Evolutionary conservation across 2,888 invertebrate genomes (phyloP).

Genomic region (Sminthurinus aureus): DNA sequence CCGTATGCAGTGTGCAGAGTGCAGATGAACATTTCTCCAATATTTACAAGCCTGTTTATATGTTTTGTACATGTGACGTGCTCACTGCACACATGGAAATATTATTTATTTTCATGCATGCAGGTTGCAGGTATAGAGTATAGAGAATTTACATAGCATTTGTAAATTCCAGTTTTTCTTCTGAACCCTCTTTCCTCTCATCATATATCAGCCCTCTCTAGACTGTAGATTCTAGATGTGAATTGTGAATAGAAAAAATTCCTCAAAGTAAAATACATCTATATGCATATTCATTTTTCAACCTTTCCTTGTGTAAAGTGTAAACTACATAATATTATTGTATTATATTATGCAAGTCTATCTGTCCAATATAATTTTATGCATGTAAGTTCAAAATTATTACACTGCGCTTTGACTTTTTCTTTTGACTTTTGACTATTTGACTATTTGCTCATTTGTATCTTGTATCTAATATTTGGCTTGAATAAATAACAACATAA

Average conservation of each 20-base stretch:
- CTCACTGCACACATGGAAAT: background rate
- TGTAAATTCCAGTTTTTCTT: constrained; percentile 14
- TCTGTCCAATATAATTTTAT: background rate
- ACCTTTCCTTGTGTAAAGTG: too few species aligned
- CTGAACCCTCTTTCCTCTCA: background rate
- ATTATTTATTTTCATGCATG: constrained; percentile 3
- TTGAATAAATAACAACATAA: background rate
- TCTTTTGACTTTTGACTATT: constrained; percentile 1
- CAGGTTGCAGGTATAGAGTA: background rate
- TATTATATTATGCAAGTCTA: background rate
- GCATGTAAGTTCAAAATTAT: background rate
- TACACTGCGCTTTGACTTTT: background rate
- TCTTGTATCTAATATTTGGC: background rate
- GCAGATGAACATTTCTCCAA: background rate
- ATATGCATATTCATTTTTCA: background rate
- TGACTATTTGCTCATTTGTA: background rate
- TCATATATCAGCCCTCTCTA: background rate
- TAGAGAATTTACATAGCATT: background rate
- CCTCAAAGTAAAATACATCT: background rate
- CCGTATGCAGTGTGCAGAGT: too few species aligned
- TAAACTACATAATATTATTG: too few species aligned
- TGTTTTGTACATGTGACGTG: background rate
- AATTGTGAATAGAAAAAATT: background rate
- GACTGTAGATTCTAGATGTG: background rate
- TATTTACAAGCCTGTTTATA: background rate